Conservation (phyloP, 2,113 vertebrate genomes). For the Sphyrna mokarran region DNA sequence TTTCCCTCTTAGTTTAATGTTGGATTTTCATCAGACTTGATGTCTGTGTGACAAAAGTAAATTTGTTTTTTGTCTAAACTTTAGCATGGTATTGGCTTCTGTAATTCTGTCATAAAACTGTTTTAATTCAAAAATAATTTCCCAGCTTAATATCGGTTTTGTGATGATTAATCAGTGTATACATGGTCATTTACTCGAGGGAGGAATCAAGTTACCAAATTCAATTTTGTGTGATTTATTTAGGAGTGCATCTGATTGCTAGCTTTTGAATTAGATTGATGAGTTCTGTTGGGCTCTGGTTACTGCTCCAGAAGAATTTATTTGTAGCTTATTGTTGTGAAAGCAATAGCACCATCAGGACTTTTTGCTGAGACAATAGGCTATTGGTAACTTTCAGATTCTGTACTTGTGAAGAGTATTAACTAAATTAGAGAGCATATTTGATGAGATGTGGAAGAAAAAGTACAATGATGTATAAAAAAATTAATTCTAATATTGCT, state of each 20-base stretch:
- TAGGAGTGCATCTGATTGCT: background rate
- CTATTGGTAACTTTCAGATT: background rate
- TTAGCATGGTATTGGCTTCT: background rate
- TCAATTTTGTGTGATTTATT: background rate
- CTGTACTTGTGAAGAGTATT: background rate
- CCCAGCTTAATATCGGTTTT: background rate
- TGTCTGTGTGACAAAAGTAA: background rate
- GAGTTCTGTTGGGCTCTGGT: background rate
- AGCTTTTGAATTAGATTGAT: background rate
- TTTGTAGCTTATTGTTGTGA: background rate
- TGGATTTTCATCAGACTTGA: background rate
- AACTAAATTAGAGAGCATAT: background rate
- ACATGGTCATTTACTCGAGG: background rate
- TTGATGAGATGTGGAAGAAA: background rate
- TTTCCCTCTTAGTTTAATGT: background rate
- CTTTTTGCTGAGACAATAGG: background rate
- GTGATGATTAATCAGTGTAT: background rate
- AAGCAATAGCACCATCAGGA: background rate
- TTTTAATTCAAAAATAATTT: background rate
- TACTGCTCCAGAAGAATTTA: background rate
- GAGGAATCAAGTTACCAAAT: background rate
- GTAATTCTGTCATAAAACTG: background rate
- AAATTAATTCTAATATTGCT: background rate
- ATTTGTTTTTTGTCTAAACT: background rate
- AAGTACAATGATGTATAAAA: background rate